These are phyloP conservation scores for Clusia tigrina DNA, from an alignment of 2,888 invertebrate species.

Conservation along the genomic window DNA sequence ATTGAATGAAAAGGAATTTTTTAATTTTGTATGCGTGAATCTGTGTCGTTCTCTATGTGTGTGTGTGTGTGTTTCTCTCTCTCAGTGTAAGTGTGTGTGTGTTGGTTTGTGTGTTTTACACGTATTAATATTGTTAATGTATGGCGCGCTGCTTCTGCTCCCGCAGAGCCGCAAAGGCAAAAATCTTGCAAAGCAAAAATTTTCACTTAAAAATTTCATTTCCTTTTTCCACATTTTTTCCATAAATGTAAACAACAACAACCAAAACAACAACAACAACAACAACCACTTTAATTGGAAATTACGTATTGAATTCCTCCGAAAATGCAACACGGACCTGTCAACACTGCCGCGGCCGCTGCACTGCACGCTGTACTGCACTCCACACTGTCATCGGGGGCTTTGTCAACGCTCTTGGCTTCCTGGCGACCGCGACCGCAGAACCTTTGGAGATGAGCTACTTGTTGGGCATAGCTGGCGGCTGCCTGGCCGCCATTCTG, in stretches of 20 bases:
- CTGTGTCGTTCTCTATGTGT: background rate
- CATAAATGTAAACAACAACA: slow-evolving; percentile 30
- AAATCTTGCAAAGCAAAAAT: background rate
- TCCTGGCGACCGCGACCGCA: too few relatives aligned
- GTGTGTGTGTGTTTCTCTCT: slow-evolving; percentile 3
- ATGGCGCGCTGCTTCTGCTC: too few relatives aligned
- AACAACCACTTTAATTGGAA: slow-evolving; percentile 13
- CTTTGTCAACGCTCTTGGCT: too few relatives aligned
- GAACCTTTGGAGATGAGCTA: slow-evolving; percentile 72
- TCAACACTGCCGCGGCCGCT: background rate
- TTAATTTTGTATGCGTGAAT: background rate
- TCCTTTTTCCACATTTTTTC: slow-evolving; percentile 31
- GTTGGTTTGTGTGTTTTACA: too few relatives aligned
- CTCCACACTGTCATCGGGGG: too few relatives aligned
- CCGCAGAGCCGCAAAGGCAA: background rate
- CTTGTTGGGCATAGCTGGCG: slow-evolving; percentile 68
- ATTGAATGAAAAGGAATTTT: background rate
- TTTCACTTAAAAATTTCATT: slow-evolving; percentile 36
- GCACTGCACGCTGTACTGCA: slow-evolving; percentile 9
- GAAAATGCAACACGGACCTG: slow-evolving; percentile 15
- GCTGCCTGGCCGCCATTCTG: slow-evolving; percentile 68
- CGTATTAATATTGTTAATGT: too few relatives aligned
- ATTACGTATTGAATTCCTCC: background rate
- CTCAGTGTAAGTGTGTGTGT: background rate
- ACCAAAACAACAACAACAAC: slow-evolving; percentile 23